Percentiles rank a stretch among this genome's conserved stretches.
Conservation (phyloP, 2,888 invertebrate genomes). For the Nemotelus nigrinus region DNA sequence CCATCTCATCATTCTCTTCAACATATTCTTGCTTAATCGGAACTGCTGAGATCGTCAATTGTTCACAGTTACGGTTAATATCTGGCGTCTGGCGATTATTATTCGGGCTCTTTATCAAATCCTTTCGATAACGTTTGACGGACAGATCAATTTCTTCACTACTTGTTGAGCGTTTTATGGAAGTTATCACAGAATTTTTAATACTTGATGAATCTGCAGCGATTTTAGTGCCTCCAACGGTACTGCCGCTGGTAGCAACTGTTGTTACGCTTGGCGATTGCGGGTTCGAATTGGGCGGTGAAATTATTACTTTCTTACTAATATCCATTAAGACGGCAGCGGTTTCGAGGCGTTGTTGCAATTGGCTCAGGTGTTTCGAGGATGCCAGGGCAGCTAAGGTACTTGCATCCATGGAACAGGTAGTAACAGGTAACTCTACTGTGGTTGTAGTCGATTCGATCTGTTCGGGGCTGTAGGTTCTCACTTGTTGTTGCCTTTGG, state of each 20-base stretch:
- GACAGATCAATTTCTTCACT: slow-evolving; percentile 54
- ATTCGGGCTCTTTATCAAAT: slow-evolving; percentile 36
- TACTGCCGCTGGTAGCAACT: slow-evolving; percentile 44
- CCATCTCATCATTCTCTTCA: slow-evolving; percentile 32
- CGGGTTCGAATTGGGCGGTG: slow-evolving; percentile 64
- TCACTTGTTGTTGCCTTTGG: slow-evolving; percentile 5
- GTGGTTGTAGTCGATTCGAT: slow-evolving; percentile 23
- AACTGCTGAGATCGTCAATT: slow-evolving; percentile 3
- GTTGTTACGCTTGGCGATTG: slow-evolving; percentile 49
- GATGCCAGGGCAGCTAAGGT: slow-evolving; percentile 47
- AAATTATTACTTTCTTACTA: slow-evolving; percentile 64
- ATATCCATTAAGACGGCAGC: slow-evolving; percentile 65
- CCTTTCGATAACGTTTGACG: slow-evolving; percentile 49
- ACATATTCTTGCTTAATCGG: slow-evolving; percentile 25
- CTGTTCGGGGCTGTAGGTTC: slow-evolving; percentile 10
- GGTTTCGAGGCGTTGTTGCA: slow-evolving; percentile 64
- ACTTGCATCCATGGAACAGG: slow-evolving; percentile 41
- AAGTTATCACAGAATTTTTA: slow-evolving; percentile 66
- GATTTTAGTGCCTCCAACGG: slow-evolving; percentile 41
- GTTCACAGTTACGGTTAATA: slow-evolving; percentile 44
- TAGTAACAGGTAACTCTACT: slow-evolving; percentile 30
- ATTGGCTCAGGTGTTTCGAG: slow-evolving; percentile 56
- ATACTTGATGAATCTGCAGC: slow-evolving; percentile 60
- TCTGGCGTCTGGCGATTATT: slow-evolving; percentile 49
- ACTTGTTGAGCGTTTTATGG: slow-evolving; percentile 56